Evolutionary conservation across 2,113 vertebrate genomes (phyloP), one percentile per base, ranked within the genome.

Genomic region (Diphyllodes magnificus): DNA sequence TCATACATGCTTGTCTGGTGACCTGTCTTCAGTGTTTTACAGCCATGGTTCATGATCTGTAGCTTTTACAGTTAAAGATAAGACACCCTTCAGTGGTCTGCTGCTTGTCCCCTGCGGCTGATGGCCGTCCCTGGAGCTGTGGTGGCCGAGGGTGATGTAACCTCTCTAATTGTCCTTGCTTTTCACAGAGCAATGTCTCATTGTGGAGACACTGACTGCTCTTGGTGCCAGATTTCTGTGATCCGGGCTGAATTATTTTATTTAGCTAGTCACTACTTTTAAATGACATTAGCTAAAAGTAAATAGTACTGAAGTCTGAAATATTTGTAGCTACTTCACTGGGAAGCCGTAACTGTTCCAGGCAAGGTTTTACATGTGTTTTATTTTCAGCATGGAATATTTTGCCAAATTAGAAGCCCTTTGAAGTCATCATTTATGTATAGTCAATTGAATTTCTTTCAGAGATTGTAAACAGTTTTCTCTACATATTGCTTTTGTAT

Each of bases 111-210:
- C 51, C 72, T 61, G 73, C 0, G 45, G 69, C 65, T 71, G 56
- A 2, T 37, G 50, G 61, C 88, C 0, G 0, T 75, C 75, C 65
- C 82, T 75, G 47, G 65, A 78, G 82, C 14, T 0, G 21, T 9
- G 79, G 21, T 88, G 57, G 76, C 82, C 0, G 0, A 45, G 68
- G 66, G 35, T 64, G 63, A 77, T 0, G 10, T 76, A 42, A 85
- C 63, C 54, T 72, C 68, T 76, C 27, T 42, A 37, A 22, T 35
- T 1, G 3, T 44, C 63, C 40, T 37, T 68, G 79, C 61, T 68
- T 85, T 47, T 82, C 70, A 11, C 37, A 20, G 86, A 42, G 57
- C 39, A 10, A 4, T 39, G 44, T 75, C 70, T 90, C 70, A 24
- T 64, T 1, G 0, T 25, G 54, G 27, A 76, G 53, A 45, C 42